These are phyloP conservation scores for Cynodonichthys magdalenae DNA, from an alignment of 2,797 vertebrate species.

Conservation along the genomic window DNA sequence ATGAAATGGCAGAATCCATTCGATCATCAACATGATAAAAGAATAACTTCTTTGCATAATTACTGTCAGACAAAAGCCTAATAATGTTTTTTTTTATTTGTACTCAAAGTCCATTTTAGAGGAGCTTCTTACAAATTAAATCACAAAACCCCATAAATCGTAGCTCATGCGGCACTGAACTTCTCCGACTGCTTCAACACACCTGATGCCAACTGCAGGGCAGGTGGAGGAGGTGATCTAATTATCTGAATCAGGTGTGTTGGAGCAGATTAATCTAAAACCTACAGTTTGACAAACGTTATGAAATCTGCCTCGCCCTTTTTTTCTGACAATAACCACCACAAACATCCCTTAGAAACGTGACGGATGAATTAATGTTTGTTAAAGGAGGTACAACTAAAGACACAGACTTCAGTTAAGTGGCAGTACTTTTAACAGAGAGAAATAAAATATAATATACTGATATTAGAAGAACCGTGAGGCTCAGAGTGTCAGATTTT, in stretches of 20 bases:
- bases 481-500: conserved; percentile 3
- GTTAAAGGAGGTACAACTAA: neutral
- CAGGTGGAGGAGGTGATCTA: neutral
- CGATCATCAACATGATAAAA: too few species aligned
- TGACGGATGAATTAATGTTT: neutral
- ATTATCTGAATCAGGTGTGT: conserved; percentile 1
- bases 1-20: too few species aligned
- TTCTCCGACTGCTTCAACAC: neutral
- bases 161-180: neutral
- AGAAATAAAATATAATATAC: conserved; percentile 6
- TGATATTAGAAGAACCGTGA: conserved; percentile 2
- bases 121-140: neutral
- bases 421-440: neutral
- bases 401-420: neutral
- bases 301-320: neutral
- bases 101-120: too few species aligned
- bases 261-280: neutral
- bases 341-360: neutral
- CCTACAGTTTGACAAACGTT: neutral
- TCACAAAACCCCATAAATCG: neutral
- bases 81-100: too few species aligned
- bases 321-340: neutral
- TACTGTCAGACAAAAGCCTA: too few species aligned
- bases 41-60: too few species aligned
- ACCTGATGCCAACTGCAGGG: neutral